phyloP scores from a whole-genome alignment of 2,113 vertebrate genomes.

The Eclectus roratus region DNA sequence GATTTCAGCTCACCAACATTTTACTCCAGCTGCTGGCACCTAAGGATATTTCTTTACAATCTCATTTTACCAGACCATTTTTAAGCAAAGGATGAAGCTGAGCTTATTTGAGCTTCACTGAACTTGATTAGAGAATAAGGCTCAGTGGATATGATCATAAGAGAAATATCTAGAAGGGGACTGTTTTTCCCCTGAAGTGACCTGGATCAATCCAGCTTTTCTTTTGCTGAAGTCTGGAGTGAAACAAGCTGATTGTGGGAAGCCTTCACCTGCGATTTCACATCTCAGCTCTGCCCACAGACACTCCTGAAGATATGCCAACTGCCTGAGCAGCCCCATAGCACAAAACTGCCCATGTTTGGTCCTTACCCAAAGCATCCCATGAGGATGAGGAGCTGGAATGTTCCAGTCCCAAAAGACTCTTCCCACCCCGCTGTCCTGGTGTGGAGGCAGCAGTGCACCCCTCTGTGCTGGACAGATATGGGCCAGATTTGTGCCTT shows the following conservation, averaged over 20 bases:
- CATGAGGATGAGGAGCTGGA: not conserved
- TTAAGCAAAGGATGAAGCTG: not conserved
- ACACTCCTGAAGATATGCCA: not conserved
- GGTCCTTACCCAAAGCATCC: not conserved
- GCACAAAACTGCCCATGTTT: rapidly evolving
- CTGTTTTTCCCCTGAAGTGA: not conserved
- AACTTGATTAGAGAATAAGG: not conserved
- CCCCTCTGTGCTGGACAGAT: not conserved
- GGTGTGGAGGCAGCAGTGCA: not conserved
- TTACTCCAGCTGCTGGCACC: not conserved
- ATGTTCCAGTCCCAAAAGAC: not conserved
- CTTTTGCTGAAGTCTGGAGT: not conserved
- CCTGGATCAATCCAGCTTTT: not conserved
- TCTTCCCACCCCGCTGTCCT: rapidly evolving
- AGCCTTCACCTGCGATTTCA: not conserved
- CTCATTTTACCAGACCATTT: not conserved
- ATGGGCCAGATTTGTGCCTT: not conserved
- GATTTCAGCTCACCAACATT: not conserved
- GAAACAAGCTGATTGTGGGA: not conserved
- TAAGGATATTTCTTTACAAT: not conserved
- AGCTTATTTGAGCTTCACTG: not conserved
- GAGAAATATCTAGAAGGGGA: not conserved
- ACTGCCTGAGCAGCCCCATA: not conserved
- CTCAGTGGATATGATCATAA: no score
- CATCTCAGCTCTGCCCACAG: not conserved